Base-by-base conservation (phyloP, 2,888 invertebrate species). In the Cinara cedri region DNA sequence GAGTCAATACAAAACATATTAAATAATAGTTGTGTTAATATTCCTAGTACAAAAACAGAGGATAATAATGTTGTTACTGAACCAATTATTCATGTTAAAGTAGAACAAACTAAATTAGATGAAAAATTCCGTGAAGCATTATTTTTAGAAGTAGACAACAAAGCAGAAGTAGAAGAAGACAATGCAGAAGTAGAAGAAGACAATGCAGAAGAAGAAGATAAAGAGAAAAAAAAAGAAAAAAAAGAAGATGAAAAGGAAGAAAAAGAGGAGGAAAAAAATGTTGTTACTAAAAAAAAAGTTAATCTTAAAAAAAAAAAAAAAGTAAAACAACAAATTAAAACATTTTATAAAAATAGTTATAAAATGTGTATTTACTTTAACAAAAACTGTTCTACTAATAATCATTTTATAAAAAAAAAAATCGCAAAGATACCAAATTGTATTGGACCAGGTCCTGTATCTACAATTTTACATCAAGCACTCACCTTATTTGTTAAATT, bases 361-460 rank as follows among this genome's bases (percentile, higher is more conserved):
- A 42, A 34, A 62, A 62, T 34, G 10, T 62, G n/a, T 34, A 62
- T 62, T 34, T 62, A 62, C n/a, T 62, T 62, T 24, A 62, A 65
- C 46, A 46, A 68, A 68, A 3, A 34, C 21, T 78, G 78, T 68
- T 51, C 49, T 49, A 9, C 34, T 70, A 68, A 60, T 21, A 42
- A 6, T 34, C 44, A 60, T 34, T 1, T 60, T 13, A 3, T 21
- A n/a, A 60, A 3, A 21, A 68, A 24, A 1, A 62, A 70, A 70
- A 21, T 49, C n/a, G 1, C 2, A 1, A 2, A 19, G 0, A 42
- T 78, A 42, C 78, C 78, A 70, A 0, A 21, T 16, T 13, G 16
- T 60, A 70, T 78, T 78, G 78, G 78, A 21, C 78, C 78, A 0
- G 78, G 78, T 49, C 57, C 60, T 46, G 60, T 51, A 21, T 51